Percentiles rank a stretch among this genome's conserved stretches.
Evolutionary conservation across 2,888 invertebrate genomes (phyloP).

Genomic region (Caenorhabditis auriculariae): DNA sequence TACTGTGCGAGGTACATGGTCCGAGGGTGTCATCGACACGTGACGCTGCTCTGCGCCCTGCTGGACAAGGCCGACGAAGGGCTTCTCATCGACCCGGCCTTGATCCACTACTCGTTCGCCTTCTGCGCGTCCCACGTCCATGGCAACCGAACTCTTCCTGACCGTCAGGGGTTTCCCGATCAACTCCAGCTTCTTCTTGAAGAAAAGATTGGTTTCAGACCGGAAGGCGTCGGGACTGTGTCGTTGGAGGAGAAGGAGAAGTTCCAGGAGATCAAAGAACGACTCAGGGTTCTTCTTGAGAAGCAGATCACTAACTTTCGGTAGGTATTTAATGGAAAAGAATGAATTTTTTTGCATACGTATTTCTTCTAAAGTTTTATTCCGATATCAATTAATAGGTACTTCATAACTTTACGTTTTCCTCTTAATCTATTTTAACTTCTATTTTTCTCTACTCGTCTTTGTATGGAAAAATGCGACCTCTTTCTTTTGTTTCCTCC

Average conservation of each 20-base stretch:
- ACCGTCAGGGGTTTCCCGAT: constrained; percentile 13
- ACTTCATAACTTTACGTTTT: not conserved
- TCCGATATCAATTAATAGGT: not conserved
- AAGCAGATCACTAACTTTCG: constrained; percentile 98
- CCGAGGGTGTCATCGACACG: constrained; percentile 85
- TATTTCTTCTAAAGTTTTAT: no score
- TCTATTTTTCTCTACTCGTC: not conserved
- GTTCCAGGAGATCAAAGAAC: constrained; percentile 94
- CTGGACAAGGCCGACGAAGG: constrained; percentile 78
- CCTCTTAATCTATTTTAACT: not conserved
- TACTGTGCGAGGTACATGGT: constrained; percentile 97
- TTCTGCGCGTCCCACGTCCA: constrained; percentile 99
- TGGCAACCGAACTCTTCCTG: constrained; percentile 82
- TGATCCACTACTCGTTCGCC: constrained; percentile 98
- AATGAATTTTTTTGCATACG: not conserved
- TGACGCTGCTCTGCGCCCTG: constrained; percentile 91
- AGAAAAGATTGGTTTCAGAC: constrained; percentile 15
- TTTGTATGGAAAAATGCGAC: no score
- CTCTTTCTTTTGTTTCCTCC: no score
- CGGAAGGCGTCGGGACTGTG: constrained; percentile 95
- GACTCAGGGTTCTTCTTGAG: constrained; percentile 86
- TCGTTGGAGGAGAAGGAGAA: constrained; percentile 88
- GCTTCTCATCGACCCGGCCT: constrained; percentile 93
- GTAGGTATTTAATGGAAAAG: no score
- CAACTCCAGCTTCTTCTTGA: not conserved